Evolutionary conservation across 1,140 invertebrate species (phyloP), one percentile per base, ranked within the genome.

Genomic region (Camponotus floridanus): DNA sequence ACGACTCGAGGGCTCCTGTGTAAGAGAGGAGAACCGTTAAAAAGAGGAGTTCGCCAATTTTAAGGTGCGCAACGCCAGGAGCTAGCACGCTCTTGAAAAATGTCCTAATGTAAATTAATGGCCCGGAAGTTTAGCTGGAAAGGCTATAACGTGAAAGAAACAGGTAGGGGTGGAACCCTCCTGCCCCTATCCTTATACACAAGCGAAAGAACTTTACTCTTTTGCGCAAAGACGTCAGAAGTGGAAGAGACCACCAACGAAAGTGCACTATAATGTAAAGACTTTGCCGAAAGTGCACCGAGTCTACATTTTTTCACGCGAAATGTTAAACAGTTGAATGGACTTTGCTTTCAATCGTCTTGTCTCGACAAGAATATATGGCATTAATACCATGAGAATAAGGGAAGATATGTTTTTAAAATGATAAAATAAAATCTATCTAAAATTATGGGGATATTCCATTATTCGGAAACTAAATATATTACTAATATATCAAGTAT

Each of bases 51-150:
- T 74, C 15, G 83, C 85, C 90, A 89, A 91, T 91, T 91, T 91
- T 84, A 89, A 91, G 76, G 85, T 85, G 86, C 80, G 86, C 87
- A 84, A 59, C 79, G 71, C 57, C 85, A 48, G 61, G 83, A 68
- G 68, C 67, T 59, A 84, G 87, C 70, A 42, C 42, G 80, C 89
- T 91, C 90, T 92, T 93, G 91, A 92, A 92, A 92, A 92, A 93
- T 93, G 91, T 90, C 91, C 90, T 91, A 91, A 91, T 93, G 91
- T 90, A 92, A 93, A 93, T 94, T 94, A 94, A 93, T 93, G 91
- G 91, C 74, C 85, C 87, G 88, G 88, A 93, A 93, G 93, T 93
- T 93, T 91, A 78, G 89, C 81, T 76, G 65, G 84, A 80, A 91
- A 78, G 76, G 80, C 85, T 89, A 78, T 85, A 87, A 84, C 87